These are phyloP conservation scores for Sarcophaga variegata DNA, from an alignment of 2,888 invertebrate species.

Conservation along the genomic window DNA sequence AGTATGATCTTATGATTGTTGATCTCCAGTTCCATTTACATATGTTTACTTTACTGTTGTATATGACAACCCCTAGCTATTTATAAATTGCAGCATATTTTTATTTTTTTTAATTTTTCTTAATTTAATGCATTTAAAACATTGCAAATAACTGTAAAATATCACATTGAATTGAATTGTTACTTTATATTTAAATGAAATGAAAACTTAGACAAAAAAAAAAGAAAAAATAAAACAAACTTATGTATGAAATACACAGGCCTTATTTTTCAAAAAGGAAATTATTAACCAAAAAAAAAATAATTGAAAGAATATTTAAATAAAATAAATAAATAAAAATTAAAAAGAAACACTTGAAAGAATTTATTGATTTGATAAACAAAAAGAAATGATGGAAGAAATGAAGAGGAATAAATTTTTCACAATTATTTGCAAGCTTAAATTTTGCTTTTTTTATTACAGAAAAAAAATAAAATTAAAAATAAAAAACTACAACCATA, in stretches of 20 bases:
- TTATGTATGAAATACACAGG: conserved; percentile 75
- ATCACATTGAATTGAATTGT: conserved; percentile 39
- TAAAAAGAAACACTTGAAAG: neutral
- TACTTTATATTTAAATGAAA: conserved; percentile 30
- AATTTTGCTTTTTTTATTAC: conserved; percentile 14
- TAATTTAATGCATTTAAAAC: too few relatives aligned
- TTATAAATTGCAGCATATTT: too few relatives aligned
- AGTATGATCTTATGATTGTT: too few relatives aligned
- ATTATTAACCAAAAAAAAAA: conserved; percentile 43
- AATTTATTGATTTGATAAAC: conserved; percentile 60
- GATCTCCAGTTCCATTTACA: too few relatives aligned
- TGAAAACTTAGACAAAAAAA: neutral
- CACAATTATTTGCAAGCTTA: conserved; percentile 35
- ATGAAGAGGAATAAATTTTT: neutral
- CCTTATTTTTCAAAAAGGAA: conserved; percentile 76
- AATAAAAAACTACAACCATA: neutral
- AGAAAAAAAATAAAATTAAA: conserved; percentile 4
- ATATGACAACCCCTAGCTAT: too few relatives aligned
- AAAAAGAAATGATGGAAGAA: neutral
- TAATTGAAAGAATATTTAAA: conserved; percentile 22
- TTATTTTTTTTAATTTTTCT: too few relatives aligned
- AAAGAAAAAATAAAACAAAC: conserved; percentile 11
- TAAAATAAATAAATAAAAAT: conserved; percentile 46
- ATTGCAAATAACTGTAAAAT: too few relatives aligned
- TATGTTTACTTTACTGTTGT: too few relatives aligned